Evolutionary conservation across 2,797 vertebrate species (phyloP), one percentile per base, ranked within the genome.

Genomic region (Clarias laeviceps): DNA sequence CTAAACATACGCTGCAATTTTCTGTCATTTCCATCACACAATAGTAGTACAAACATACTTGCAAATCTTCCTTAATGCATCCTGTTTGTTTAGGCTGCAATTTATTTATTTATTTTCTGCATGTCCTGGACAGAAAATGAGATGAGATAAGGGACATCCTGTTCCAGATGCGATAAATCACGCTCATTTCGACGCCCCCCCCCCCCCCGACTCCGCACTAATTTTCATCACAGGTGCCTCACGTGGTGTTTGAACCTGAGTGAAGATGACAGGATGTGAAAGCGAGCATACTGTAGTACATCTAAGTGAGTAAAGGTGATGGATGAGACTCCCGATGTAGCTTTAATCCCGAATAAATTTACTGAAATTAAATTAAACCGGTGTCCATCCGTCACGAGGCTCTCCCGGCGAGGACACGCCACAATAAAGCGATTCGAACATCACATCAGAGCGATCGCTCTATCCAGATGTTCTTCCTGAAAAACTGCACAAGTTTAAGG

Each of bases 391-490:
- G 4, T 88, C 70, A 81, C 54, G 24, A 20, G 15, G 45, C 18
- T 40, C 54, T 82, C 29, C 64, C 5, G 34, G 24, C 29, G 56
- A 73, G 24, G 29, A 61, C 61, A 17, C 45, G 45, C 56, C 77
- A n/a, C 77, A 69, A 82, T 18, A 82, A 80, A 87, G n/a, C 32
- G 6, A 68, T 84, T 68, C 15, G 0, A 83, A 87, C 78, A 86
- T 81, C 80, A 82, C 84, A 86, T 88, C 83, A 81, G 59, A 88
- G 81, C 65, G 3, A 34, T 29, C 7, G 65, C 78, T 77, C 72
- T 72, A 40, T 45, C 70, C 45, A 82, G 66, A 22, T 2, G 18
- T 1, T 32, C 24, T 57, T 57, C 32, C 29, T 76, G 56, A 20
- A 32, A 50, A 5, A 7, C 37, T 3, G 45, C 45, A 5, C 14